Evolutionary conservation across 2,888 invertebrate species (phyloP), one percentile per base, ranked within the genome.

Genomic region (Platypus cylindrus): DNA sequence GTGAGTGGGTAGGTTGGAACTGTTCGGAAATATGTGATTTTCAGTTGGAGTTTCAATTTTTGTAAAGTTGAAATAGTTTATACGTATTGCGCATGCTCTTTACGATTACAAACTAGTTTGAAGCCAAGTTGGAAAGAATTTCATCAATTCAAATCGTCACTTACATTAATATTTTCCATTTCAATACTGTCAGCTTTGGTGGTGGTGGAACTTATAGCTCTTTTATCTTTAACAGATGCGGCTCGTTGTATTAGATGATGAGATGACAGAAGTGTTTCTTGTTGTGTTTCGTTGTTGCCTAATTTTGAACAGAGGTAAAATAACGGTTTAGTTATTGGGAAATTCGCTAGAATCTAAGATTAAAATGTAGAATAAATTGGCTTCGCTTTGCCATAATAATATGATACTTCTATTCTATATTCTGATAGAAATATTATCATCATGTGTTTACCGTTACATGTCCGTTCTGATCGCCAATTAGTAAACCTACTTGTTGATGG

Each of bases 371-470:
- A n/a, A n/a, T n/a, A n/a, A n/a, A n/a, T n/a, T n/a, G n/a, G n/a
- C n/a, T n/a, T n/a, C n/a, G n/a, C n/a, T n/a, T n/a, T n/a, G n/a
- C n/a, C n/a, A n/a, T n/a, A n/a, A n/a, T n/a, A n/a, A n/a, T n/a
- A n/a, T n/a, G n/a, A n/a, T n/a, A n/a, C n/a, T n/a, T n/a, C n/a
- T n/a, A n/a, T n/a, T n/a, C n/a, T n/a, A n/a, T n/a, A n/a, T n/a
- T n/a, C n/a, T n/a, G n/a, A n/a, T n/a, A n/a, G 9, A 2, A 27
- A 18, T 7, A 8, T 22, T 5, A 37, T 22, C 31, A 41, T 38
- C 41, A 14, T 38, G 37, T 28, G 30, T 32, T 75, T 78, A 2
- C 80, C 82, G 50, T 82, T 83, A 58, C 78, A 81, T 34, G 78
- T 72, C 49, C 78, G 70, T 50, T 81, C 79, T 7, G 76, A 72